Evolutionary conservation across 2,888 invertebrate species (phyloP), one percentile per base, ranked within the genome.

Genomic region (Melanchra persicariae): DNA sequence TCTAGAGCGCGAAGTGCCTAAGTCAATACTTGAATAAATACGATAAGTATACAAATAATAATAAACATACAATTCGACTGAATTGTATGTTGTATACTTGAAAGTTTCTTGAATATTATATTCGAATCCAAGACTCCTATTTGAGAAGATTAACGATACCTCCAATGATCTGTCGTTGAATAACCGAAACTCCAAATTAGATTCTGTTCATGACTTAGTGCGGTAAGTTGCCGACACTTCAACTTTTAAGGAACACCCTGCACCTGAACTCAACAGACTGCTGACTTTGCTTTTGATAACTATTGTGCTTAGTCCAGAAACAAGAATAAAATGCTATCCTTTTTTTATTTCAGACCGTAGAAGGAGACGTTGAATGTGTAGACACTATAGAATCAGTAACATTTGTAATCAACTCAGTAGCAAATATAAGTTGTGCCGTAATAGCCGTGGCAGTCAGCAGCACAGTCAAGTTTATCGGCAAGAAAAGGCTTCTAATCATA

Each of bases 311-410:
- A 34, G 6, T 34, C 15, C 22, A 57, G 8, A 34, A 34, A 57
- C n/a, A 55, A 34, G 12, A 34, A 9, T 57, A 37, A 30, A 19
- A 59, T 34, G n/a, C 9, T 43, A 30, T 51, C 12, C 12, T 10
- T 61, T 15, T 68, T 61, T 72, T 58, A 61, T 92, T 91, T 63
- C 91, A 94, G 95, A 91, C 91, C 8, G 34, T 60, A 15, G 75
- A 74, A 45, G 86, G 82, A 58, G 79, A 76, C 40, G 81, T 70
- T 4, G 87, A 82, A 82, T 96, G 96, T 71, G 71, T 87, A 45
- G 95, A 96, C 79, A 88, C 88, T 0, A 93, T 96, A 76, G 93
- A 93, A 47, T 68, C 83, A 1, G 86, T 90, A 30, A 96, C 95
- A 2, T 96, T 91, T 80, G 54, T 90, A 0, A 91, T 96, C 15